These are phyloP conservation scores for Silvanus unidentatus DNA, from an alignment of 2,888 invertebrate species.

Conservation along the genomic window DNA sequence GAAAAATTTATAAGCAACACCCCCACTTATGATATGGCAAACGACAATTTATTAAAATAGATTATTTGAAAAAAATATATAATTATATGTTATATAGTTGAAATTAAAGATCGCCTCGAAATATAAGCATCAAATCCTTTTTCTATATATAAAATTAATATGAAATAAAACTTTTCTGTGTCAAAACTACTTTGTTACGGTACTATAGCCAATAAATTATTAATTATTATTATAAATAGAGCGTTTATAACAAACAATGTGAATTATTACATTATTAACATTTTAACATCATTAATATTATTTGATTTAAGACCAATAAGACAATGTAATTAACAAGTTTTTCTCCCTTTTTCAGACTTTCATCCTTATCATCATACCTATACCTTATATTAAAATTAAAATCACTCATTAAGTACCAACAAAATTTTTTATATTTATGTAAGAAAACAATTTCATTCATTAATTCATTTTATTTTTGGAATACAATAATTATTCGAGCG, in stretches of 20 bases:
- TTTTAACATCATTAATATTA: conserved; percentile 1
- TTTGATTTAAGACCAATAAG: background rate
- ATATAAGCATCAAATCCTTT: background rate
- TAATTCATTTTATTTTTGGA: background rate
- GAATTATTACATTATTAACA: conserved; percentile 1
- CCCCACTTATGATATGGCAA: too few species aligned
- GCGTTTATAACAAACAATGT: conserved; percentile 6
- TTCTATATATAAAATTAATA: background rate
- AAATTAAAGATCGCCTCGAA: background rate
- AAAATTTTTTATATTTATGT: too few species aligned
- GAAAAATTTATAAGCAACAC: background rate
- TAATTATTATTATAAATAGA: conserved; percentile 8
- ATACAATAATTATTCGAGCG: background rate
- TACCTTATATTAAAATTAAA: too few species aligned
- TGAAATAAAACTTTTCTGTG: conserved; percentile 5
- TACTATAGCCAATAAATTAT: conserved; percentile 7
- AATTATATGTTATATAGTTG: background rate
- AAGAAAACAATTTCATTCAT: background rate
- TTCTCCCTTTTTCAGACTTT: too few species aligned
- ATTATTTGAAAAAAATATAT: too few species aligned
- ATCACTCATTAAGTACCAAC: too few species aligned
- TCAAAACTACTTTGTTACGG: conserved; percentile 8
- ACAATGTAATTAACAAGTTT: too few species aligned
- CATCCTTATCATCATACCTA: too few species aligned
- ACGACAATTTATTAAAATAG: too few species aligned